Base-by-base conservation (phyloP, 1,140 invertebrate genomes). In the Ridgeia piscesae region DNA sequence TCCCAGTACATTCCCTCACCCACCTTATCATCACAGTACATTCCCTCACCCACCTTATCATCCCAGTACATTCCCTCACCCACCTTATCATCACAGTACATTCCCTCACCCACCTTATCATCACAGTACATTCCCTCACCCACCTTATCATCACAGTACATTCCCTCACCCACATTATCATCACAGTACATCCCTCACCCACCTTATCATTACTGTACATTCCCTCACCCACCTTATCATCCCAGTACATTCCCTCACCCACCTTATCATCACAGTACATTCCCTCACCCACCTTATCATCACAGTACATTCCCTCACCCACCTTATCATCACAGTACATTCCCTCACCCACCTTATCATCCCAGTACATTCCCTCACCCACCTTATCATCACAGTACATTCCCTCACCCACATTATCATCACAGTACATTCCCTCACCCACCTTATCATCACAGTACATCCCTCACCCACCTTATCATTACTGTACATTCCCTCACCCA, bases 61-160 rank as follows among this genome's bases (percentile, higher is more conserved):
- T 96, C 31, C 98, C 99, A 93, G 97, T 97, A 91, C 99, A 96
- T n/a, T 98, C 97, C 48, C 99, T 14, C 58, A 27, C 0, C 27
- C 58, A 77, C 58, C 58, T 77, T 77, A 77, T 77, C 89, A 90
- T 90, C 33, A 21, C 2, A 77, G 11, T 77, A 21, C 11, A 77
- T 0, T 4, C 58, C 58, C 58, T 6, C 58, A 27, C 0, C 27
- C 58, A 77, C 58, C 58, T 77, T 77, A 77, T 77, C 89, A 90
- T 90, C 33, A 14, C 1, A 90, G 1, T 90, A 90, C 9, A 90
- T 33, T 6, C 11, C 89, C 33, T 33, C 89, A 17, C 34, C 33
- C 11, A 90, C 95, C 94, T 94, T 0, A 98, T 98, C 1, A 99
- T 96, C 31, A 98, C 99, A 93, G 97, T 97, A 91, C 99, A 96